phyloP scores from a whole-genome alignment of 2,797 vertebrate genomes.

The Anabacerthia variegaticeps region DNA sequence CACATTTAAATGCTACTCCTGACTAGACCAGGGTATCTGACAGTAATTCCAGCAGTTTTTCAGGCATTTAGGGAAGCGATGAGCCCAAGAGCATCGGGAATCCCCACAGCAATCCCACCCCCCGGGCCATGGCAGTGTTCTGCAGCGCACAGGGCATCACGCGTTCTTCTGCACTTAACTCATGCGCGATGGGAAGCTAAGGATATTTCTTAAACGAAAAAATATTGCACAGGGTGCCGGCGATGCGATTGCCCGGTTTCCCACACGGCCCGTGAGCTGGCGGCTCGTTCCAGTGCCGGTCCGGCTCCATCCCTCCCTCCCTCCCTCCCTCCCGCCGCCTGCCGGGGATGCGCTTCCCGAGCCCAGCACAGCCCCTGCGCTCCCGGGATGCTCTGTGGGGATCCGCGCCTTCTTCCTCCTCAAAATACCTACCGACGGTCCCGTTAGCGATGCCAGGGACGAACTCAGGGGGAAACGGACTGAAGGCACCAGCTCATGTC shows the following conservation, averaged over 20 bases:
- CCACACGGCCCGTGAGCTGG: rapidly evolving
- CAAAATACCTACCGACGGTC: rapidly evolving
- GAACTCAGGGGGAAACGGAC: rapidly evolving
- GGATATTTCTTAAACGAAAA: rapidly evolving
- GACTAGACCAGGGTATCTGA: neutral
- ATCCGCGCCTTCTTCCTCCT: neutral
- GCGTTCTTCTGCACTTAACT: rapidly evolving
- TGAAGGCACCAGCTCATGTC: neutral
- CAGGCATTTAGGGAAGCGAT: neutral
- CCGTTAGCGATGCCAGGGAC: rapidly evolving
- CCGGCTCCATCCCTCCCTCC: no score
- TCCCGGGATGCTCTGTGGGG: rapidly evolving
- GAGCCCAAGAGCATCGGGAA: rapidly evolving
- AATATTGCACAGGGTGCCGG: rapidly evolving
- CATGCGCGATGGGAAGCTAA: rapidly evolving
- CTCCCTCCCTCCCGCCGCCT: slow-evolving; percentile 4
- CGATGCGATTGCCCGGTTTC: neutral
- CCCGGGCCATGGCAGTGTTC: rapidly evolving
- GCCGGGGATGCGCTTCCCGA: neutral
- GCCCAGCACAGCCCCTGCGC: rapidly evolving
- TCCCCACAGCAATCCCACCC: rapidly evolving
- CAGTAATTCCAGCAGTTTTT: neutral
- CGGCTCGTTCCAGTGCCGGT: rapidly evolving
- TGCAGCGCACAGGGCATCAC: rapidly evolving
- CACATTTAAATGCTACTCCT: neutral